These are phyloP conservation scores for Lochmaea capreae DNA, from an alignment of 2,888 invertebrate genomes.

Conservation along the genomic window DNA sequence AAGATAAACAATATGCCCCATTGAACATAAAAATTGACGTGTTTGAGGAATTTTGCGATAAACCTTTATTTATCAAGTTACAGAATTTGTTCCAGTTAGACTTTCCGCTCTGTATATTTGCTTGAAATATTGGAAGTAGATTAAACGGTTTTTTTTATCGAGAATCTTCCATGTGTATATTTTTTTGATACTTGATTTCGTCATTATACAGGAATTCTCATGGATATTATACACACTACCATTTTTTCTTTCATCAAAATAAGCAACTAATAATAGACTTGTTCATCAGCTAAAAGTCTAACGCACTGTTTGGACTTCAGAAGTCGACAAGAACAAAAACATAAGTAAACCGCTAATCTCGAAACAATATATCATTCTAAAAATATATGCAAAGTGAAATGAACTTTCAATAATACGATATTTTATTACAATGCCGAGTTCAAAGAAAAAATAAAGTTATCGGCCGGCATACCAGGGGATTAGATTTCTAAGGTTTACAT, in stretches of 20 bases:
- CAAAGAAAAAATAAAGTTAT: conserved; percentile 18
- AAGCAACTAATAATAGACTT: conserved; percentile 19
- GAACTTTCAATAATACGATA: conserved; percentile 15
- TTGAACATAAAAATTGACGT: no score
- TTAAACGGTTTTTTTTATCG: neutral
- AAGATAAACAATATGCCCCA: no score
- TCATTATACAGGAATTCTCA: neutral
- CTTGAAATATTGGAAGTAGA: neutral
- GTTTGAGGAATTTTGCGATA: no score
- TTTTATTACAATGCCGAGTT: conserved; percentile 20
- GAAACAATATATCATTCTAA: conserved; percentile 31
- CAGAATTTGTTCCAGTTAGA: no score
- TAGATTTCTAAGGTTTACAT: conserved; percentile 11
- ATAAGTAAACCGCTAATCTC: conserved; percentile 5
- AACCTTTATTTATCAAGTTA: no score
- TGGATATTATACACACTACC: neutral
- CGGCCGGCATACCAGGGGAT: conserved; percentile 12
- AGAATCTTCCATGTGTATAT: neutral
- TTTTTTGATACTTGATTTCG: neutral
- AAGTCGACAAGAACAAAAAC: conserved; percentile 22
- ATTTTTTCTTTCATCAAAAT: neutral
- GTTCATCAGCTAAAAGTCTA: neutral
- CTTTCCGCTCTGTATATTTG: no score
- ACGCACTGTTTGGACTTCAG: conserved; percentile 16
- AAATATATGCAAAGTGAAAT: conserved; percentile 30